Evolutionary conservation across 2,113 vertebrate species (phyloP), one percentile per base, ranked within the genome.

Genomic region (human): DNA sequence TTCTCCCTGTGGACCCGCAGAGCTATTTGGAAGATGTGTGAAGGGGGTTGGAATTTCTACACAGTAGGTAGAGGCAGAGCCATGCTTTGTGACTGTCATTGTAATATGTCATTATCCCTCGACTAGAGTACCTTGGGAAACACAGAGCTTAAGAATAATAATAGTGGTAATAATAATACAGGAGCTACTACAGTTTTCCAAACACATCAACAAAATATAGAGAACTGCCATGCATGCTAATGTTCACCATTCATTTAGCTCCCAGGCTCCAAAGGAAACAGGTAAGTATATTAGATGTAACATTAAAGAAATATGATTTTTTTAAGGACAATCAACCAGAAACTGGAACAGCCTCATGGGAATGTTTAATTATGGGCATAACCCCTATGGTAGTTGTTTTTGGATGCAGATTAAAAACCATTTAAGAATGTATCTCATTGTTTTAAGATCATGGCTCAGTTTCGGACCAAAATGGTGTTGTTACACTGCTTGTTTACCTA

Each of bases 341-440:
- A 92, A n/a, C 45, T 72, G 68, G 11, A 35, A 84, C 1, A 43
- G 7, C 20, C 3, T 89, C 6, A 2, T 30, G 61, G 73, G 45
- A 94, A 59, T 94, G 40, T 80, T 91, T 83, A 66, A 61, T 91
- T 45, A 48, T 61, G 72, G 79, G 18, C 84, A 50, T 88, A 91
- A 79, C 20, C 64, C 25, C 40, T 64, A 55, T 80, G 35, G 13
- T 57, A 64, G 92, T 89, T 81, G 32, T 59, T 40, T 79, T 95
- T 27, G 35, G 40, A 83, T 81, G 73, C 2, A 89, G n/a, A 40
- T 94, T 84, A 61, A 70, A 93, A 85, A 45, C 10, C 50, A 64
- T 12, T 10, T 59, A 90, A 76, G n/a, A 87, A 86, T 90, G 86
- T 66, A 50, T 82, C n/a, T 92, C 20, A 5, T 66, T 55, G 32